Conservation (phyloP, 2,113 vertebrate species). For the Callipepla squamata region DNA sequence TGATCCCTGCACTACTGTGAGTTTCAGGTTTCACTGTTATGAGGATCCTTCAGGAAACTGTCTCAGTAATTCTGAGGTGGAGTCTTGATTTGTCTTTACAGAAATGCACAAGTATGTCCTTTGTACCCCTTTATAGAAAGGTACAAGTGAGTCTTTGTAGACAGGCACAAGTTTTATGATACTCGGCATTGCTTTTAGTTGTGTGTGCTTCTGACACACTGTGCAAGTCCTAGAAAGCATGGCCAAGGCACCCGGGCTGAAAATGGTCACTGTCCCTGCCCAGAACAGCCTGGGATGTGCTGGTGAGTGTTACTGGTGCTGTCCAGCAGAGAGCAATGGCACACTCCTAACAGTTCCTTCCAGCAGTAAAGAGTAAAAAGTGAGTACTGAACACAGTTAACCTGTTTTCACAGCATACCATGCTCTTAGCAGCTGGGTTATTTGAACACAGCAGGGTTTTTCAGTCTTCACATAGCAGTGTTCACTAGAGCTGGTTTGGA, state of each 20-base stretch:
- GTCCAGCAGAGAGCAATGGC: neutral
- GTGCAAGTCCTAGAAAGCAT: neutral
- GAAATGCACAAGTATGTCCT: neutral
- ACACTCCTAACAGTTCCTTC: neutral
- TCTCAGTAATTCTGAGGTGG: neutral
- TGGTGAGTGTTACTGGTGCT: neutral
- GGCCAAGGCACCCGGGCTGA: neutral
- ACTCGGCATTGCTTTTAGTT: neutral
- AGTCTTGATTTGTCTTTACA: neutral
- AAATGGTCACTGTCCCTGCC: neutral
- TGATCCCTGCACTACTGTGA: neutral
- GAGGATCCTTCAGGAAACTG: neutral
- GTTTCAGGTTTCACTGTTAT: neutral
- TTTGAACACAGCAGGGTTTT: neutral
- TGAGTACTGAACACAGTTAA: accelerated
- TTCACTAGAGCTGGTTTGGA: neutral
- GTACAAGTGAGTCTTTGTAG: neutral
- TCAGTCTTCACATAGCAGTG: neutral
- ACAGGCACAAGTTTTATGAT: neutral
- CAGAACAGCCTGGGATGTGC: neutral
- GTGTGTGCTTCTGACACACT: neutral
- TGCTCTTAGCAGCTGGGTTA: neutral
- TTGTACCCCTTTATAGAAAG: neutral
- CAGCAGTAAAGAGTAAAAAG: neutral
- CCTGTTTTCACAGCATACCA: neutral